A percentile compares a stretch with the other conserved stretches of the same genome.
Conservation (phyloP, 2,113 vertebrate genomes). For the Otolemur garnettii region DNA sequence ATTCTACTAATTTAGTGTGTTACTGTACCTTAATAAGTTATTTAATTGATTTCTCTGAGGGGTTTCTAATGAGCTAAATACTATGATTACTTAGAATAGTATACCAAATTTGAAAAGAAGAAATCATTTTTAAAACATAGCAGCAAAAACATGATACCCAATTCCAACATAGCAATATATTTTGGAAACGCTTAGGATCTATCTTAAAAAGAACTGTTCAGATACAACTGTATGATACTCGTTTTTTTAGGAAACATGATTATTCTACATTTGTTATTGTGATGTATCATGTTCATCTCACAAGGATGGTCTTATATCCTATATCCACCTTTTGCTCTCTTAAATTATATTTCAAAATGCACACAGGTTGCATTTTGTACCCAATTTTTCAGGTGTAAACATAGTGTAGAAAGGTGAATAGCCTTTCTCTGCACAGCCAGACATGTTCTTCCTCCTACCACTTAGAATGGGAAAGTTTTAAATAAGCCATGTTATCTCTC, state of each 20-base stretch:
- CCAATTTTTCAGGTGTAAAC: not conserved
- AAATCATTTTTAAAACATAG: constrained; percentile 17
- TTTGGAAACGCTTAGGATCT: constrained; percentile 30
- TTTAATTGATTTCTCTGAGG: constrained; percentile 53
- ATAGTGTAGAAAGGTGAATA: not conserved
- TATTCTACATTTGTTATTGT: not conserved
- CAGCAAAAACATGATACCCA: constrained; percentile 1
- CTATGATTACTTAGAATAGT: constrained; percentile 24
- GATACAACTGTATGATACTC: not conserved
- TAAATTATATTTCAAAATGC: not conserved
- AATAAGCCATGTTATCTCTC: not conserved
- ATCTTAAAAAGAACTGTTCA: constrained; percentile 36
- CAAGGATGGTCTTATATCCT: not conserved
- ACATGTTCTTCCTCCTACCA: not conserved
- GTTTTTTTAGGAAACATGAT: not conserved
- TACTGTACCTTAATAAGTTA: constrained; percentile 70
- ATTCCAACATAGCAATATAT: constrained; percentile 7
- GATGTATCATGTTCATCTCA: not conserved
- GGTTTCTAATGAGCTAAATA: constrained; percentile 27
- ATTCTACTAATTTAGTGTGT: constrained; percentile 61
- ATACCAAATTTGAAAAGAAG: constrained; percentile 49
- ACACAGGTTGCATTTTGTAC: not conserved
- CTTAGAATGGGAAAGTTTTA: not conserved
- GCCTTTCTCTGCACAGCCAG: not conserved
- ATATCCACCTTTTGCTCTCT: not conserved